Conservation (phyloP, 2,888 invertebrate species). For the Atherix ibis region DNA sequence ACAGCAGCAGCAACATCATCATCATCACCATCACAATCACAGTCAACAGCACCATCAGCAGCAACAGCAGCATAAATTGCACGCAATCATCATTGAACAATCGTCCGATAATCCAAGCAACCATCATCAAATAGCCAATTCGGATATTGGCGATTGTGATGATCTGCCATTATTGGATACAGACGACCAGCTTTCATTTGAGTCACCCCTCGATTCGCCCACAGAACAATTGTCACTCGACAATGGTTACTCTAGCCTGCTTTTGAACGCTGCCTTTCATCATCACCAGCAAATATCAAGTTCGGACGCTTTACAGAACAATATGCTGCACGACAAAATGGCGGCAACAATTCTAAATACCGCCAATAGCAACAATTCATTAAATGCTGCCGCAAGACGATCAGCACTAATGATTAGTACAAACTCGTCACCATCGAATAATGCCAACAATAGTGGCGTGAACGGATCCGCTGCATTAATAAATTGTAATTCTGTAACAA, state of each 20-base stretch:
- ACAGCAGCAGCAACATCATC: conserved; percentile 7
- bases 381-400: conserved; percentile 7
- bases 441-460: background rate
- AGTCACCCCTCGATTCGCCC: conserved; percentile 35
- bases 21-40: conserved; percentile 15
- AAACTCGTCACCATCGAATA: conserved; percentile 3
- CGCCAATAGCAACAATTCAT: background rate
- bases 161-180: conserved; percentile 58
- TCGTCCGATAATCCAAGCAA: background rate
- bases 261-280: conserved; percentile 48
- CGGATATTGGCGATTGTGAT: conserved; percentile 53
- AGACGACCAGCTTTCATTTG: conserved; percentile 53
- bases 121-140: background rate
- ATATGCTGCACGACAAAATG: conserved; percentile 14
- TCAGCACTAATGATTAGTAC: conserved; percentile 7
- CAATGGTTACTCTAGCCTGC: conserved; percentile 51
- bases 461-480: conserved; percentile 4
- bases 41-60: conserved; percentile 21
- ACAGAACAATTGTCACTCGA: conserved; percentile 38
- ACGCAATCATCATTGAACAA: background rate
- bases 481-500: background rate
- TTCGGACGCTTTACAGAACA: conserved; percentile 8
- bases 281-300: conserved; percentile 33
- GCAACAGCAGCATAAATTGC: conserved; percentile 36
- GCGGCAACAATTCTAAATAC: conserved; percentile 2